Evolutionary conservation across 2,113 vertebrate genomes (phyloP).

Genomic region (Sphyrna mokarran): DNA sequence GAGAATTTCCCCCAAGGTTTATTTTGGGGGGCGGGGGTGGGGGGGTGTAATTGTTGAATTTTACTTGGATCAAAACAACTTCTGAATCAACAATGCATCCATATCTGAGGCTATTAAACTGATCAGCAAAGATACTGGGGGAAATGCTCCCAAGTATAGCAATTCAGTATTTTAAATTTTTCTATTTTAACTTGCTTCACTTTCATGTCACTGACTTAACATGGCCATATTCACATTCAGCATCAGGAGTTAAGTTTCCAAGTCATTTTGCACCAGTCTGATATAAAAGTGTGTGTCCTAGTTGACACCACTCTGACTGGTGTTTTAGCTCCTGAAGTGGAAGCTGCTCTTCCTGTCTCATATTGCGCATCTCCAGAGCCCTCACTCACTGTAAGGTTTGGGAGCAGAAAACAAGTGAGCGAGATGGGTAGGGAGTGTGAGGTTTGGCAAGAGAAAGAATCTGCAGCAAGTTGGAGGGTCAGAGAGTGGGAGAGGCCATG

Average conservation of each 20-base stretch:
- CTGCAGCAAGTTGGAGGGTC: no score
- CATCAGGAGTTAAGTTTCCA: neutral
- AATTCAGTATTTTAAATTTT: no score
- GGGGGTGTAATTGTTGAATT: neutral
- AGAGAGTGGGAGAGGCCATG: no score
- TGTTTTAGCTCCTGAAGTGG: neutral
- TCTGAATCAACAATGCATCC: neutral
- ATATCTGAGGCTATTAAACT: neutral
- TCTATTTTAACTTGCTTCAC: neutral
- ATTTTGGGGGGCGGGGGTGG: no score
- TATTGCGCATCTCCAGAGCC: no score
- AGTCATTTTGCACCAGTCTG: no score
- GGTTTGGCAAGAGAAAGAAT: neutral
- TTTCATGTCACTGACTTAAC: neutral
- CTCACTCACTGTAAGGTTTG: neutral
- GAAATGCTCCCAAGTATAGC: neutral
- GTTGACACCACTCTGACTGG: no score
- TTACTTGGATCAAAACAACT: neutral
- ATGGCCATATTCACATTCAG: neutral
- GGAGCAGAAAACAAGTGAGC: neutral
- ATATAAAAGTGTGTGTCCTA: no score
- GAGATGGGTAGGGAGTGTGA: no score
- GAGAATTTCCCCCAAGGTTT: no score
- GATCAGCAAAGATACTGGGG: neutral
- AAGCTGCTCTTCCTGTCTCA: neutral